Evolutionary conservation across 2,888 invertebrate species (phyloP).

Genomic region (Tenthredo mesomela): DNA sequence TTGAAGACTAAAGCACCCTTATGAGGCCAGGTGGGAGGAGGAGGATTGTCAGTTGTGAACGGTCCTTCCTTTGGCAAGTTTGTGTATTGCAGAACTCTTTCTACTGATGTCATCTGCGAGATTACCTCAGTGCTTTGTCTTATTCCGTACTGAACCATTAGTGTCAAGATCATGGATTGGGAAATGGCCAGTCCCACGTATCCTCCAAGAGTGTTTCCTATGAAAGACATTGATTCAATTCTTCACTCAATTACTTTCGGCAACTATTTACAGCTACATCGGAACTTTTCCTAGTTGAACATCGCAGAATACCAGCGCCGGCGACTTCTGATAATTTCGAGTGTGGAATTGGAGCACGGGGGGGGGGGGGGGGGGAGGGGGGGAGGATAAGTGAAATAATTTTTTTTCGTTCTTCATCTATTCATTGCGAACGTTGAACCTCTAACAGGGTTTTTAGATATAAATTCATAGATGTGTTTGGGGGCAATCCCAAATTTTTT

Average conservation of each 20-base stretch:
- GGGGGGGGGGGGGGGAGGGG: too few relatives aligned
- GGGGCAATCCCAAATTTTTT: too few relatives aligned
- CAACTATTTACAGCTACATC: slow-evolving; percentile 78
- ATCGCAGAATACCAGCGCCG: neutral
- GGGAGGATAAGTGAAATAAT: too few relatives aligned
- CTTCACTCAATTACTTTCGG: slow-evolving; percentile 89
- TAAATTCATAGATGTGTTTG: too few relatives aligned
- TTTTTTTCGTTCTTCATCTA: too few relatives aligned
- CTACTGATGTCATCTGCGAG: slow-evolving; percentile 88
- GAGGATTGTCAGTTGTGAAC: slow-evolving; percentile 72
- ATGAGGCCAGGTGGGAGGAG: slow-evolving; percentile 85
- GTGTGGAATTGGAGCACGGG: too few relatives aligned
- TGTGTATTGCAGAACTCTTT: slow-evolving; percentile 89
- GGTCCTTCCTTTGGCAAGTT: slow-evolving; percentile 85
- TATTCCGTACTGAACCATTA: slow-evolving; percentile 89
- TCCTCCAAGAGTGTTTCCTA: slow-evolving; percentile 81
- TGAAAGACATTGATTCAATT: slow-evolving; percentile 90
- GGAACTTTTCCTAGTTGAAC: too few relatives aligned
- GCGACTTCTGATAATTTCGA: too few relatives aligned
- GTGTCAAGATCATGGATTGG: slow-evolving; percentile 86
- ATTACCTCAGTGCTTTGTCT: slow-evolving; percentile 88
- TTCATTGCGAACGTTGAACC: too few relatives aligned
- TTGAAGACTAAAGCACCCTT: slow-evolving; percentile 83
- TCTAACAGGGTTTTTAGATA: too few relatives aligned
- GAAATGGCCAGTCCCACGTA: slow-evolving; percentile 87